Evolutionary conservation across 1,140 invertebrate species (phyloP), one percentile per base, ranked within the genome.

Genomic region (Aphelinus atriplicis): DNA sequence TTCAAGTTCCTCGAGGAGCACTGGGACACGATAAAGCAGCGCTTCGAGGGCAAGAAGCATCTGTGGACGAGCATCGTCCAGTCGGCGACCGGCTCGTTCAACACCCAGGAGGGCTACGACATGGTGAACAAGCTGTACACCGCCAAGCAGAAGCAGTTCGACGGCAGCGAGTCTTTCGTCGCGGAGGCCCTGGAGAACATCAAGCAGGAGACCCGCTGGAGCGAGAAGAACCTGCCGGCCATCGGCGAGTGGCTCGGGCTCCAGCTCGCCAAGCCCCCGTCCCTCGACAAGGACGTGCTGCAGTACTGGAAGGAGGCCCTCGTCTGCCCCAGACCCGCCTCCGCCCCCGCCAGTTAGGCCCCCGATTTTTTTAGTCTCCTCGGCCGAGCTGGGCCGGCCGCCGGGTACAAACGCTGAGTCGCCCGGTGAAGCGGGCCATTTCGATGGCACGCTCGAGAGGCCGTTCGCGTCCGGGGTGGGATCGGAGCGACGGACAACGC

Each of bases 31-130:
- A 85, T 94, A 50, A 93, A 91, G 79, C 82, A 75, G 78, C 93
- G 92, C 81, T 91, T 93, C 79, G 86, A 90, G 66, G 90, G 90
- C 46, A 92, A 92, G 80, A 90, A 90, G 0, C 91, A 92, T 78
- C 82, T 94, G 9, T 95, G 93, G 94, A 91, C 93, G 70, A 92
- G 90, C 79, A 85, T 94, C 3, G 90, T 94, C 9, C 90, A 91
- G 62, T 91, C 91, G 7, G 92, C 93, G 0, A 93, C 92, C 0
- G 92, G 91, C 0, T 89, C 90, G 7, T 94, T 94, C 81, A 92
- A 91, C 51, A 93, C 92, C 0, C 90, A 93, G 80, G 90, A 91
- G 74, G 93, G 93, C 7, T 86, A 93, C 45, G 89, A 93, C 55
- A 89, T 91, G 86, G 92, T 94, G 0, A 89, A 89, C 1, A 88